A percentile compares a stretch with the other conserved stretches of the same genome.
These are phyloP conservation scores for Labroides dimidiatus DNA, from an alignment of 2,797 vertebrate species.

Conservation along the genomic window DNA sequence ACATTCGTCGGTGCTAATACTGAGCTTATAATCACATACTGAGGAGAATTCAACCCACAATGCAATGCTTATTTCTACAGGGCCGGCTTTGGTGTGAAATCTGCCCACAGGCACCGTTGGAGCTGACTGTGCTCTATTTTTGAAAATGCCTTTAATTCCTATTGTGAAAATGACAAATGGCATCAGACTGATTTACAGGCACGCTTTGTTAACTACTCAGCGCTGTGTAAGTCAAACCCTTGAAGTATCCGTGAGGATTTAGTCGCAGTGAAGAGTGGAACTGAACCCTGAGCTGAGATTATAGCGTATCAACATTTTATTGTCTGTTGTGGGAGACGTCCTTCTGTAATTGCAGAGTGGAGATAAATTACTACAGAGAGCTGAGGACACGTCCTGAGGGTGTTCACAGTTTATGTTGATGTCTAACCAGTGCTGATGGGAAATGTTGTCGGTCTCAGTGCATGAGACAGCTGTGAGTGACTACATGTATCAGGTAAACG, in stretches of 20 bases:
- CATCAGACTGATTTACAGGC: conserved; percentile 28
- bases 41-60: conserved; percentile 10
- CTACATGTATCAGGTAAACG: neutral
- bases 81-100: conserved; percentile 16
- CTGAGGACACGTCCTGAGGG: neutral
- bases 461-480: neutral
- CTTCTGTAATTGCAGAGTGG: conserved; percentile 24
- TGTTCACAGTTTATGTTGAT: neutral
- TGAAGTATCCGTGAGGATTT: conserved; percentile 2
- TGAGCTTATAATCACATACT: conserved; percentile 16
- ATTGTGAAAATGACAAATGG: conserved; percentile 24
- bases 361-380: conserved; percentile 11
- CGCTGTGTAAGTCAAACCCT: conserved; percentile 4
- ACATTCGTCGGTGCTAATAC: conserved; percentile 13
- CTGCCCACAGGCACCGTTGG: conserved; percentile 10
- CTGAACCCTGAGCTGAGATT: conserved; percentile 9
- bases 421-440: neutral
- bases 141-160: conserved; percentile 22
- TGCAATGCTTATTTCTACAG: conserved; percentile 14
- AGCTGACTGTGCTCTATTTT: conserved; percentile 4
- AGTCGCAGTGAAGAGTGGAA: neutral
- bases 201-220: conserved; percentile 16
- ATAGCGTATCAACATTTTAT: conserved; percentile 6
- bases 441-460: neutral
- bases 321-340: conserved; percentile 22